Conservation (phyloP, 2,113 vertebrate genomes). For the Nestor notabilis region DNA sequence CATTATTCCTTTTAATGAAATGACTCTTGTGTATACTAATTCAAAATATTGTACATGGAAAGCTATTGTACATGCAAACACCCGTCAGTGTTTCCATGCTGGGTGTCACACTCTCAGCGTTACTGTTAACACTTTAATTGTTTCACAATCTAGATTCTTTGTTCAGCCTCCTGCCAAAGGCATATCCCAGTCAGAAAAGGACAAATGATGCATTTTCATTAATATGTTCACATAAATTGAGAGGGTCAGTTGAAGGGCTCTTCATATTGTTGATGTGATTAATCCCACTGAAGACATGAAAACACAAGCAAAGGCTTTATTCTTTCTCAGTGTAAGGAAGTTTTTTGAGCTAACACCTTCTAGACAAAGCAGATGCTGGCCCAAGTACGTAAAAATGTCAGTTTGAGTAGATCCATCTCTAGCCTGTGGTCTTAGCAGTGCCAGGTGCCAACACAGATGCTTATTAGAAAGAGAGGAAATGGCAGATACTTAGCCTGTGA, state of each 20-base stretch:
- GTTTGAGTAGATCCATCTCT: not conserved
- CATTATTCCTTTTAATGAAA: not conserved
- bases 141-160: not conserved
- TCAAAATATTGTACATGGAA: not conserved
- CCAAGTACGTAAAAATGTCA: not conserved
- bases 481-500: not conserved
- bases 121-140: not conserved
- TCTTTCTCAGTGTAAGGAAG: not conserved
- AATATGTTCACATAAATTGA: not conserved
- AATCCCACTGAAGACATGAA: not conserved
- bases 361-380: not conserved
- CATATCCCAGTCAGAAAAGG: not conserved
- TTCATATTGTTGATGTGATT: not conserved
- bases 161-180: not conserved
- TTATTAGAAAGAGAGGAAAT: not conserved
- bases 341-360: not conserved
- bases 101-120: not conserved
- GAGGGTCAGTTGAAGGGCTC: not conserved
- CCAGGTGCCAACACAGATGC: not conserved
- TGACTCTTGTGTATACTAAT: not conserved
- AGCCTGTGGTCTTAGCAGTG: not conserved
- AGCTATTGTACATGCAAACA: not conserved
- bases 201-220: not conserved
- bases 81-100: not conserved
- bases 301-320: not conserved